Evolutionary conservation across 2,113 vertebrate genomes (phyloP), one percentile per base, ranked within the genome.

Genomic region (Ornithorhynchus anatinus): DNA sequence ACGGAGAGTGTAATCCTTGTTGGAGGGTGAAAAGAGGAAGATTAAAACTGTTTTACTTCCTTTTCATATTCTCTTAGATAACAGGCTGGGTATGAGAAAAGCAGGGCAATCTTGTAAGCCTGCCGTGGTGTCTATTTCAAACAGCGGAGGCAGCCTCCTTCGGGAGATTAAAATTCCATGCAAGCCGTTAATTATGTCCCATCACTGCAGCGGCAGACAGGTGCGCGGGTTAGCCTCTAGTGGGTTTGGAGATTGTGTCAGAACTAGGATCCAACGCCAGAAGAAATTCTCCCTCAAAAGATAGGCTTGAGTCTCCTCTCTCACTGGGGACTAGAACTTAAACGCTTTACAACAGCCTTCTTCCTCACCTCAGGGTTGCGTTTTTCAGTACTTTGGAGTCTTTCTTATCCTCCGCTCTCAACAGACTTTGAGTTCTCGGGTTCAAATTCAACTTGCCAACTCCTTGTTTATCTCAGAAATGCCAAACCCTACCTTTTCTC

Each of bases 401-500:
- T 63, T 38, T 53, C 76, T 76, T 61, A n/a, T 63, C 33, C n/a
- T 52, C 32, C 47, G 42, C 43, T 37, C 69, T 45, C 71, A 74
- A 50, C 60, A 37, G 69, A 61, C 68, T 74, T 64, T 71, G 19
- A 43, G 59, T 71, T 59, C 39, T 59, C 40, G 19, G 58, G 68
- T 64, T 79, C 12, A 45, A 60, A 73, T 84, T 59, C 50, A 62
- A n/a, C 47, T 77, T 47, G 14, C 45, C n/a, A n/a, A 59, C 10
- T 29, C 69, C 17, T 43, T 14, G 53, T 73, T 50, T 51, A 16
- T 52, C 54, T 66, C 36, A 72, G n/a, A 60, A 72, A 61, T 72
- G 63, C 58, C 74, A 77, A 75, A 82, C 65, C 9, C 53, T 61
- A 61, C 33, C n/a, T n/a, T n/a, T n/a, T n/a, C n/a, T n/a, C n/a